phyloP scores from a whole-genome alignment of 1,140 invertebrate species.

The Pseudomyrmex cubaensis region DNA sequence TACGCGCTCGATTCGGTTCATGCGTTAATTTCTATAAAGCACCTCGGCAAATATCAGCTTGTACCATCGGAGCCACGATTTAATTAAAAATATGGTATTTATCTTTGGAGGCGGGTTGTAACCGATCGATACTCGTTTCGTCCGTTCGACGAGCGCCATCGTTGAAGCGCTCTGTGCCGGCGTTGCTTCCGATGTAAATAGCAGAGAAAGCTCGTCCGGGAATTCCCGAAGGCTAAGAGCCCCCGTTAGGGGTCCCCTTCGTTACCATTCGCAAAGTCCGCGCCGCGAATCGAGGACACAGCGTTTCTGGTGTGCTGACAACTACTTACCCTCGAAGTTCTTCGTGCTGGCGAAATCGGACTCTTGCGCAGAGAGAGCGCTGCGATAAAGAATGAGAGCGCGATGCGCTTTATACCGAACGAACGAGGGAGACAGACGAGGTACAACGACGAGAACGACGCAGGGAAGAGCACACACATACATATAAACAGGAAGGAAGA shows the following conservation, averaged over 20 bases:
- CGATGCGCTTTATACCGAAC: background rate
- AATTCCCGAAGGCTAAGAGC: slow-evolving; percentile 60
- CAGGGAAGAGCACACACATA: background rate
- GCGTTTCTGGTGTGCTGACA: slow-evolving; percentile 40
- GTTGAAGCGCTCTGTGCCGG: slow-evolving; percentile 48
- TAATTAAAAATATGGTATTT: slow-evolving; percentile 62
- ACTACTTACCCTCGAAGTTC: slow-evolving; percentile 37
- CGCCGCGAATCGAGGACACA: slow-evolving; percentile 47
- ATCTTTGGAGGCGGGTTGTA: slow-evolving; percentile 50
- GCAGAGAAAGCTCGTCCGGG: slow-evolving; percentile 51
- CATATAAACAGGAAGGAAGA: slow-evolving; percentile 36
- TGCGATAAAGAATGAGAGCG: slow-evolving; percentile 27
- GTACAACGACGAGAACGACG: background rate
- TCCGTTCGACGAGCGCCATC: slow-evolving; percentile 55
- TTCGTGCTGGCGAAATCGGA: slow-evolving; percentile 32
- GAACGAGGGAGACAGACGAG: background rate
- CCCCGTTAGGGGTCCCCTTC: slow-evolving; percentile 22
- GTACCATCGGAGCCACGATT: slow-evolving; percentile 40
- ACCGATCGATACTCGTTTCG: slow-evolving; percentile 55
- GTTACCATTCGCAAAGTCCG: slow-evolving; percentile 61
- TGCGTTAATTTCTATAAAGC: slow-evolving; percentile 54
- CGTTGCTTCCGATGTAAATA: slow-evolving; percentile 60
- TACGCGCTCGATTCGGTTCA: slow-evolving; percentile 6
- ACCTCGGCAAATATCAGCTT: slow-evolving; percentile 48
- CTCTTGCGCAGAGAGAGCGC: slow-evolving; percentile 24